These are phyloP conservation scores for Spondyliosoma cantharus DNA, from an alignment of 2,797 vertebrate species.

Conservation along the genomic window DNA sequence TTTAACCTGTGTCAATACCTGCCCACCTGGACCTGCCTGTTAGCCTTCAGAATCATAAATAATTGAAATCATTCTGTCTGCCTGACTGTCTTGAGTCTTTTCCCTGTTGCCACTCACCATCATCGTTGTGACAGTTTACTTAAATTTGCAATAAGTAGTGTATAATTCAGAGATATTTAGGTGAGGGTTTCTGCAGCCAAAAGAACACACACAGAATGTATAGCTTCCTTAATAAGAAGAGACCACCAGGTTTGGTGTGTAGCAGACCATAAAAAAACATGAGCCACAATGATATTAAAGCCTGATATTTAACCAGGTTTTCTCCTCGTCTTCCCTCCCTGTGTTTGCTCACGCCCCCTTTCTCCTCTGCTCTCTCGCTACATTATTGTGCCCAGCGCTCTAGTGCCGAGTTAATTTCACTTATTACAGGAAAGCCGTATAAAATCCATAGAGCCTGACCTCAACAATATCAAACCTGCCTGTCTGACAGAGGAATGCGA, in stretches of 20 bases:
- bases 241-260: constrained; percentile 44
- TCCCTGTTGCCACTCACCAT: too few species aligned
- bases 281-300: constrained; percentile 62
- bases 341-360: constrained; percentile 52
- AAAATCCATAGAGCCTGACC: constrained; percentile 78
- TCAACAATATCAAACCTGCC: constrained; percentile 70
- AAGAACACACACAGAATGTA: constrained; percentile 24
- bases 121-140: neutral
- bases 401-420: constrained; percentile 71
- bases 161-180: neutral
- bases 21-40: too few species aligned
- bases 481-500: constrained; percentile 58
- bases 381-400: constrained; percentile 61
- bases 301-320: constrained; percentile 65
- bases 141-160: neutral
- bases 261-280: constrained; percentile 55
- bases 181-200: neutral
- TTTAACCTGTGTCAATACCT: too few species aligned
- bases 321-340: constrained; percentile 40
- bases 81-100: too few species aligned
- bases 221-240: constrained; percentile 59
- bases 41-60: too few species aligned
- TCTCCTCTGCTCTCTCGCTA: constrained; percentile 23
- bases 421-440: constrained; percentile 73
- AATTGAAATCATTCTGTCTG: too few species aligned